Base-by-base conservation (phyloP, 2,113 vertebrate species). In the Scartelaos histophorus region DNA sequence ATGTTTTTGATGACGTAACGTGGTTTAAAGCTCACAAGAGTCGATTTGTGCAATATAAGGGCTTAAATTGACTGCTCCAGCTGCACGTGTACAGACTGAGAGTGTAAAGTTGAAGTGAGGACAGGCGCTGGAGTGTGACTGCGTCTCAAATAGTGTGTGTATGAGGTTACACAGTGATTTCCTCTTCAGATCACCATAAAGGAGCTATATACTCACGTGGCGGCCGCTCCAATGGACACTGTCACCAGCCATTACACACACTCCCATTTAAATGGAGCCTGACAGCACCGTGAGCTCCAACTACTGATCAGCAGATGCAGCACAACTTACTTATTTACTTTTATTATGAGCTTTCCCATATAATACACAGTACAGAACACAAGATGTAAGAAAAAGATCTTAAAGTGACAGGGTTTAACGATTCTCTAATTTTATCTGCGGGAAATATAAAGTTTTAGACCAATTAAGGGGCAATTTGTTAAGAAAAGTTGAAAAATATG, bases 141-240 rank as follows among this genome's bases (percentile, higher is more conserved):
- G 19, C 57, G 49, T 58, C 68, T 22, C 69, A 70, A 47, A 57
- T 22, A n/a, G 65, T 25, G 0, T 66, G 19, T 3, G 16, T 51
- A 3, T 65, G 69, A 76, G 76, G 75, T 74, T 69, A 74, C 7
- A 77, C 34, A 75, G 78, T 80, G 71, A 85, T 80, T 79, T 85
- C 74, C 85, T 87, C 56, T 81, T 77, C 70, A 75, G 71, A 57
- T 68, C 71, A 78, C 65, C 74, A 73, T 83, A 74, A 79, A 83
- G 71, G 76, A 46, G 35, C 10, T 10, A 68, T 29, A 29, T 29
- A 4, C 49, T 66, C 78, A 58, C 57, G 78, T 38, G 77, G 24
- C 15, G 24, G 57, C 57, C 25, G 57, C 57, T 15, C 13, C 24
- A 60, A 6, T 24, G 57, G 24, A 5, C 22, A 60, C 22, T 60